phyloP scores from a whole-genome alignment of 2,888 invertebrate species.

The Synanthedon formicaeformis region DNA sequence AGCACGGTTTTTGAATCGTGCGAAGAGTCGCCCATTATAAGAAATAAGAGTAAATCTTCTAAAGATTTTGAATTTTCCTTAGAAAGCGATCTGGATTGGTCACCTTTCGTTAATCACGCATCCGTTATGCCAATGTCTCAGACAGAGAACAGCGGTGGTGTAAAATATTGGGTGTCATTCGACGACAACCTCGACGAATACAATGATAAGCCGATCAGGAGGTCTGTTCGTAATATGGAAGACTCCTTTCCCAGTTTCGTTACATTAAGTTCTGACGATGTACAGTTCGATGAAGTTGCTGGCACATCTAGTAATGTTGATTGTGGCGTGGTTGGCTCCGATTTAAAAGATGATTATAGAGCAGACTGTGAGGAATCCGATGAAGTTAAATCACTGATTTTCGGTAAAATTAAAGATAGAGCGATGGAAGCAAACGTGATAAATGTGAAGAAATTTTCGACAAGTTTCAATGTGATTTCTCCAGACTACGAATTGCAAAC shows the following conservation, averaged over 20 bases:
- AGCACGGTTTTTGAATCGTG: slow-evolving; percentile 29
- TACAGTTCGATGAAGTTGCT: slow-evolving; percentile 3
- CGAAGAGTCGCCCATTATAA: slow-evolving; percentile 39
- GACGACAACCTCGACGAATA: slow-evolving; percentile 31
- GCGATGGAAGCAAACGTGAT: slow-evolving; percentile 5
- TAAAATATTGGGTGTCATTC: slow-evolving; percentile 61
- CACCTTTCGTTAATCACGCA: slow-evolving; percentile 41
- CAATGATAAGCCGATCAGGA: slow-evolving; percentile 9
- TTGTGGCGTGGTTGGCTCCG: slow-evolving; percentile 16
- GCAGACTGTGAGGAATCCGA: background rate
- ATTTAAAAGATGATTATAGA: slow-evolving; percentile 5
- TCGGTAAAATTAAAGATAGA: background rate
- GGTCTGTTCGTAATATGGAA: slow-evolving; percentile 17
- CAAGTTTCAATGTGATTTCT: background rate
- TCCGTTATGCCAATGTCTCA: slow-evolving; percentile 54
- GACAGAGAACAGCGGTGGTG: slow-evolving; percentile 43
- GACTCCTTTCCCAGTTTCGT: slow-evolving; percentile 46
- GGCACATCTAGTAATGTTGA: slow-evolving; percentile 15
- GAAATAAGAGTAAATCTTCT: slow-evolving; percentile 8
- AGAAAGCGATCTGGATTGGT: slow-evolving; percentile 27
- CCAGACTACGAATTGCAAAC: slow-evolving; percentile 6
- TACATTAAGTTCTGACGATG: slow-evolving; percentile 13
- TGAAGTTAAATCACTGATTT: background rate
- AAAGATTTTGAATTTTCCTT: slow-evolving; percentile 29
- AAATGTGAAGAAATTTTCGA: background rate